phyloP scores from a whole-genome alignment of 2,797 vertebrate species.

The Babyrousa celebensis region DNA sequence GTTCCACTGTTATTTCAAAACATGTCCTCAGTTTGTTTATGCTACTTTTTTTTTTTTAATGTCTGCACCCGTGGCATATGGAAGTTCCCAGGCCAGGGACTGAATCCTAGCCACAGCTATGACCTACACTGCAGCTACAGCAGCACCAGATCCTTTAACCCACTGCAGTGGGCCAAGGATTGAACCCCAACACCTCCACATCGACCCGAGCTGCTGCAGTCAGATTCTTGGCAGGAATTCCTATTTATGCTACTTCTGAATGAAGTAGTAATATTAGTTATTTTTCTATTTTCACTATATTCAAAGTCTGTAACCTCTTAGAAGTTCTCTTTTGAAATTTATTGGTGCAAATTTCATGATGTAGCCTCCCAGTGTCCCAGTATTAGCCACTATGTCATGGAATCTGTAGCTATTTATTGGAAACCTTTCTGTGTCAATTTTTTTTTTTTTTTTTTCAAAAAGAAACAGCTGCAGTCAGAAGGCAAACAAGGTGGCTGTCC shows the following conservation, averaged over 20 bases:
- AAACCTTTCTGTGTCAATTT: slow-evolving; percentile 43
- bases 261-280: slow-evolving; percentile 15
- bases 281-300: slow-evolving; percentile 46
- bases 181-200: no score
- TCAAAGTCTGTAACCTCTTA: slow-evolving; percentile 40
- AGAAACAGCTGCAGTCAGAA: slow-evolving; percentile 41
- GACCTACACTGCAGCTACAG: no score
- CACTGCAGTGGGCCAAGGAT: no score
- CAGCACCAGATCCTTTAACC: no score
- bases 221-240: no score
- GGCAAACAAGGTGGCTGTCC: not conserved
- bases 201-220: no score
- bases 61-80: no score
- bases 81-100: no score
- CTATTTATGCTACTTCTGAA: slow-evolving; percentile 53
- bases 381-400: not conserved
- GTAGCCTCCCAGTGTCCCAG: not conserved
- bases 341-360: slow-evolving; percentile 37
- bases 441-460: not conserved
- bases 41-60: not conserved
- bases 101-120: no score
- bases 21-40: slow-evolving; percentile 35
- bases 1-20: slow-evolving; percentile 22
- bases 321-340: not conserved
- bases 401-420: not conserved